Base-by-base conservation (phyloP, 2,113 vertebrate genomes). In the Candoia aspera region DNA sequence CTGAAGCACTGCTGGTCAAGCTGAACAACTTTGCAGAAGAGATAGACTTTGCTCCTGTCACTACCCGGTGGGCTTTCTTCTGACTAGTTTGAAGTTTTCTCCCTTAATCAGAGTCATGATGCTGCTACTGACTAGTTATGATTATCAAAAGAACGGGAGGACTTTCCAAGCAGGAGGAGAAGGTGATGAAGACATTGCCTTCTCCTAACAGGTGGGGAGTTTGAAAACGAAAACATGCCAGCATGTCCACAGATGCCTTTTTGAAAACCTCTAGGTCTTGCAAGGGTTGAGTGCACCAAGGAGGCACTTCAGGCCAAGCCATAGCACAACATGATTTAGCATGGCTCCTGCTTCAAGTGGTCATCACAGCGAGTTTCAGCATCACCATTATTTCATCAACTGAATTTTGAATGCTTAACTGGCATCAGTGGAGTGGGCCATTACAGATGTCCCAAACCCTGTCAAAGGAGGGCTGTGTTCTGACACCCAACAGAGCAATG, bases 371-470 rank as follows among this genome's bases (percentile, higher is more conserved):
- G 96, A 96, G 95, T 95, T 96, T 95, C 95, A 94, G 95, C 95
- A 93, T 97, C 96, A 96, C 97, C 96, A 96, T 97, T 97, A 97
- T 97, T 97, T 97, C 96, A 96, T n/a, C n/a, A n/a, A n/a, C n/a
- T n/a, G n/a, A n/a, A n/a, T n/a, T n/a, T n/a, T n/a, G n/a, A n/a
- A n/a, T n/a, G n/a, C n/a, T n/a, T n/a, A n/a, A n/a, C n/a, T n/a
- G n/a, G n/a, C n/a, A n/a, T n/a, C n/a, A n/a, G n/a, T n/a, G n/a
- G 95, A 97, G 91, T 94, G 92, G 64, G 96, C 94, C 95, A 94
- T 93, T 96, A 95, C 95, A 96, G 94, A 96, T 94, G 95, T 94
- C 96, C 92, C 95, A 96, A 42, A 96, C 96, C 94, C 96, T 96
- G 96, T 96, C 96, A 97, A 94, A 94, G 96, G 83, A 91, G 59